Evolutionary conservation across 1,140 invertebrate genomes (phyloP).

Genomic region (Acromyrmex heyeri): DNA sequence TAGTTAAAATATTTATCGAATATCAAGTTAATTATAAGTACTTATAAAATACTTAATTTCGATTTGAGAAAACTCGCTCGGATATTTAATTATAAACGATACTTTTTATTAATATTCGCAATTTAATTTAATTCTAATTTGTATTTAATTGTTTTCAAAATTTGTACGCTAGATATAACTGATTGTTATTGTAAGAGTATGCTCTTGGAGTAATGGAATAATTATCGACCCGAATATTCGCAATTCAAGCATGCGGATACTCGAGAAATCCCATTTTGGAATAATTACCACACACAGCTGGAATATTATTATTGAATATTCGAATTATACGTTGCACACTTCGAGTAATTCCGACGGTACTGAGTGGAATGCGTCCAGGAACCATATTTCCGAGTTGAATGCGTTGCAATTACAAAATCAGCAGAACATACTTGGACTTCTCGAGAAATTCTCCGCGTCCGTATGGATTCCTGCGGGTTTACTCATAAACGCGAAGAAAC

Average conservation of each 20-base stretch:
- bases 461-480: constrained; percentile 21
- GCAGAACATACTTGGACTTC: constrained; percentile 22
- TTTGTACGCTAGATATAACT: background rate
- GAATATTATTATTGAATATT: constrained; percentile 52
- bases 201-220: constrained; percentile 13
- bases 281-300: constrained; percentile 25
- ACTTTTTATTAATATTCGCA: too few relatives aligned
- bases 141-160: constrained; percentile 13
- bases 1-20: background rate
- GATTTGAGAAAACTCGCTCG: background rate
- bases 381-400: constrained; percentile 57
- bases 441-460: constrained; percentile 23
- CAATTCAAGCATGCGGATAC: constrained; percentile 23
- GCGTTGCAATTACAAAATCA: constrained; percentile 56
- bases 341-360: constrained; percentile 40
- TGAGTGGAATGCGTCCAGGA: constrained; percentile 61
- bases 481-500: constrained; percentile 38
- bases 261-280: constrained; percentile 21
- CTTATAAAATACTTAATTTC: background rate
- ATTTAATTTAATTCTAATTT: constrained; percentile 18
- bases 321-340: constrained; percentile 49
- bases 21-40: background rate
- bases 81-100: background rate
- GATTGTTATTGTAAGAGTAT: background rate
- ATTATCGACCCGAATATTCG: constrained; percentile 37